phyloP scores from a whole-genome alignment of 2,888 invertebrate genomes.

The Caenorhabditis sp. region DNA sequence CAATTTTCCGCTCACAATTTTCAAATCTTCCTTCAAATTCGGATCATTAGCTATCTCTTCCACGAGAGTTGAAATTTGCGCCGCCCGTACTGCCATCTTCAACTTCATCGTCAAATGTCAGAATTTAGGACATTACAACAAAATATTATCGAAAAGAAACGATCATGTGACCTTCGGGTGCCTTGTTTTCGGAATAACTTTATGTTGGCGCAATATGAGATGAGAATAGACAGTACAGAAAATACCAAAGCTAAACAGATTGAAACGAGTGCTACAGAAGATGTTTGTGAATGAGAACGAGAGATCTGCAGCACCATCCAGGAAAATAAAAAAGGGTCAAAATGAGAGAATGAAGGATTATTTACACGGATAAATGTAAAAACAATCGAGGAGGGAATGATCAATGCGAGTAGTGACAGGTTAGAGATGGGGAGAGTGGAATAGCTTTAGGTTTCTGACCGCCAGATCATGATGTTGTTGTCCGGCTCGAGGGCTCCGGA shows the following conservation, averaged over 20 bases:
- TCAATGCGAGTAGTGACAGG: too few relatives aligned
- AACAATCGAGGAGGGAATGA: too few relatives aligned
- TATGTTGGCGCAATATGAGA: too few relatives aligned
- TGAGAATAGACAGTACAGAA: too few relatives aligned
- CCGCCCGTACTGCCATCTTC: constrained; percentile 24
- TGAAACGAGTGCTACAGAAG: too few relatives aligned
- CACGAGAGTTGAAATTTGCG: constrained; percentile 63
- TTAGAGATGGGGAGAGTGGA: background rate
- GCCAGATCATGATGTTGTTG: constrained; percentile 99
- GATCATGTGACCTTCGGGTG: too few relatives aligned
- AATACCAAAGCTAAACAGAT: too few relatives aligned
- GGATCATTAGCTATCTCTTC: constrained; percentile 68
- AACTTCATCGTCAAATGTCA: background rate
- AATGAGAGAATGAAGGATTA: background rate
- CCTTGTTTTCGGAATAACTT: too few relatives aligned
- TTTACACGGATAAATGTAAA: background rate
- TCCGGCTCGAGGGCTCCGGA: constrained; percentile 98
- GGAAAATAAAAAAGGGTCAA: too few relatives aligned
- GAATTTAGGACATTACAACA: background rate
- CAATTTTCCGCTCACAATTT: constrained; percentile 68
- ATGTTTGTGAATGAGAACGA: background rate
- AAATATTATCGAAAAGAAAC: constrained; percentile 12
- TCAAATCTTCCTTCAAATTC: constrained; percentile 68
- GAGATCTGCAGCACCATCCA: background rate
- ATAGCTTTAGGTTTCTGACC: constrained; percentile 84